Conservation (phyloP, 2,113 vertebrate species). For the Corythaixoides concolor region DNA sequence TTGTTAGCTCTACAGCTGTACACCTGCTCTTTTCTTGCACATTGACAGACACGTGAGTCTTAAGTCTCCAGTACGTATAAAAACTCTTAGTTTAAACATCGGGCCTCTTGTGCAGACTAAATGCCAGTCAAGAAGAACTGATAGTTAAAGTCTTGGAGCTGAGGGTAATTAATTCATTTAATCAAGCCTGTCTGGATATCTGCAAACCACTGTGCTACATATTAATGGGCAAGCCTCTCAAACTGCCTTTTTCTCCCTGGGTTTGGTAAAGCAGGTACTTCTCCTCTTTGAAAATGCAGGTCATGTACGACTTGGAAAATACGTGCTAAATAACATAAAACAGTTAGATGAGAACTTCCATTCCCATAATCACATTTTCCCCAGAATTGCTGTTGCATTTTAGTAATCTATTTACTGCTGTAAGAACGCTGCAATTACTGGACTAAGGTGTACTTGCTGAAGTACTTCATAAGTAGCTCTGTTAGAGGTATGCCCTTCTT, state of each 20-base stretch:
- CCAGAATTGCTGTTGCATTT: background rate
- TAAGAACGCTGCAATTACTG: conserved; percentile 11
- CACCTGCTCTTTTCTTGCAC: background rate
- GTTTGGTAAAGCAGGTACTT: background rate
- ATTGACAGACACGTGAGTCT: background rate
- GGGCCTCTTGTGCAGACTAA: background rate
- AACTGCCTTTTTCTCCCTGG: background rate
- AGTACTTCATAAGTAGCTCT: background rate
- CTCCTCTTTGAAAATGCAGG: conserved; percentile 1
- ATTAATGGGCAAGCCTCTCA: background rate
- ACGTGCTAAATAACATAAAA: background rate
- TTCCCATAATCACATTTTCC: background rate
- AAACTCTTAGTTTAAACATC: background rate
- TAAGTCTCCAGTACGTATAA: background rate
- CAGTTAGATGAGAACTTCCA: background rate
- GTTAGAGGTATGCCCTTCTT: background rate
- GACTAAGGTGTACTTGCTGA: background rate
- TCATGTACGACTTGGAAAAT: background rate
- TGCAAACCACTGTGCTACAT: background rate
- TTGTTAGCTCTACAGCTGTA: background rate
- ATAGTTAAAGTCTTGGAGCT: background rate
- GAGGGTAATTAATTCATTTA: conserved; percentile 18
- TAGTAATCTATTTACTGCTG: background rate
- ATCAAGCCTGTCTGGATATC: background rate
- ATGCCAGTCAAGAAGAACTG: background rate